Base-by-base conservation (phyloP, 2,113 vertebrate genomes). In the Chrysemys picta region DNA sequence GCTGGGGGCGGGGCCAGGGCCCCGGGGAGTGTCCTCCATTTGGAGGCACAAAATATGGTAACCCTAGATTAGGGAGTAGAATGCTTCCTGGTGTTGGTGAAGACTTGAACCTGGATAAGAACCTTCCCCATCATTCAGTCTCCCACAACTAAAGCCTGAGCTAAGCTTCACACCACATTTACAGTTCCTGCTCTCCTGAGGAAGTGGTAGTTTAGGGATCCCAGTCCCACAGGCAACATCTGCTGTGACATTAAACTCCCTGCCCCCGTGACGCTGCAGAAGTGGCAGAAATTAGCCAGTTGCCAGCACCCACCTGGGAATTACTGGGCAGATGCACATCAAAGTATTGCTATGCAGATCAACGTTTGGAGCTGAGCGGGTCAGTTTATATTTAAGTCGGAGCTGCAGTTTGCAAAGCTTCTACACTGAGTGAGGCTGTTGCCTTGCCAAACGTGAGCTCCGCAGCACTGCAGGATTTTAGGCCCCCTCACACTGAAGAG, bases 91-190 rank as follows among this genome's bases (percentile, higher is more conserved):
- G 57, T 47, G 29, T 1, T 10, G 12, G 3, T 88, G 76, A 93
- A 88, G 53, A 93, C 69, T n/a, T 35, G 80, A 88, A 91, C 82
- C 65, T 29, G 87, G 88, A 82, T 87, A 90, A 93, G 31, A n/a
- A 76, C 84, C 45, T 93, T 84, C 56, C 94, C 69, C 13, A 0
- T 0, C 54, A 82, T n/a, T 90, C 54, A 87, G 59, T 62, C 59
- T 27, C 56, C 29, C 59, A 62, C 6, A 88, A 13, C 31, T 82
- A 80, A 88, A 84, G 89, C 81, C 59, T 12, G 21, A 86, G 69
- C 57, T 85, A 89, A 89, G 25, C 52, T 11, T 69, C 22, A 6
- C 42, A 17, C 0, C 22, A 62, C 35, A 4, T 49, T 2, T 12
- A 10, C 0, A 59, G 49, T 1, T 93, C 62, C 88, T 80, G 47